phyloP scores from a whole-genome alignment of 1,140 invertebrate species.

The Melitaea cinxia region DNA sequence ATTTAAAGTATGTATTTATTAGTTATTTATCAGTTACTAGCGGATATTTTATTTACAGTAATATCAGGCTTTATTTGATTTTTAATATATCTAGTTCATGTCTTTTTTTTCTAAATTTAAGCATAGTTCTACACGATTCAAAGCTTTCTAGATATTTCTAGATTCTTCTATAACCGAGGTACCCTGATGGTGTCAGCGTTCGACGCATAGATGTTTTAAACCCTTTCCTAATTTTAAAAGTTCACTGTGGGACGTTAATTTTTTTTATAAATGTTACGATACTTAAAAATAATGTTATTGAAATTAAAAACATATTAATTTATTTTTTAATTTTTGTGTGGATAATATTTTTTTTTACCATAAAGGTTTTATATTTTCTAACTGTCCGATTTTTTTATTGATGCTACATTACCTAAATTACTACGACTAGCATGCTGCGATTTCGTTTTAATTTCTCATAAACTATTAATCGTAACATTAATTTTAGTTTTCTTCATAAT shows the following conservation, averaged over 20 bases:
- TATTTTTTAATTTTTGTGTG: too few relatives aligned
- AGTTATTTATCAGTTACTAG: not conserved
- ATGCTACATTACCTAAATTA: constrained; percentile 11
- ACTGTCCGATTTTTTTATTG: not conserved
- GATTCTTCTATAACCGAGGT: constrained; percentile 2
- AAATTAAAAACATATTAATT: not conserved
- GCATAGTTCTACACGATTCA: not conserved
- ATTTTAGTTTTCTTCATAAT: not conserved
- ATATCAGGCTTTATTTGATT: constrained; percentile 3
- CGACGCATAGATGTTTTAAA: constrained; percentile 3
- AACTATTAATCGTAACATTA: not conserved
- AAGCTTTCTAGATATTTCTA: too few relatives aligned
- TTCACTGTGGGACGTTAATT: not conserved
- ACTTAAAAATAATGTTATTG: not conserved
- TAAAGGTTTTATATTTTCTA: not conserved
- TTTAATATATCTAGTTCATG: not conserved
- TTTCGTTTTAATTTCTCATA: constrained; percentile 5
- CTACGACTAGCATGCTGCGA: constrained; percentile 21
- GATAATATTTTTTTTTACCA: not conserved
- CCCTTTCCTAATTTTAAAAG: constrained; percentile 1
- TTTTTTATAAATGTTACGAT: not conserved
- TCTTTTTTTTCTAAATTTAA: constrained; percentile 4
- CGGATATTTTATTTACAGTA: constrained; percentile 4
- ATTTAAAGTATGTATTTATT: too few relatives aligned
- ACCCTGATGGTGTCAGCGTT: constrained; percentile 7